Base-by-base conservation (phyloP, 2,888 invertebrate genomes). In the Eupithecia exiguata region DNA sequence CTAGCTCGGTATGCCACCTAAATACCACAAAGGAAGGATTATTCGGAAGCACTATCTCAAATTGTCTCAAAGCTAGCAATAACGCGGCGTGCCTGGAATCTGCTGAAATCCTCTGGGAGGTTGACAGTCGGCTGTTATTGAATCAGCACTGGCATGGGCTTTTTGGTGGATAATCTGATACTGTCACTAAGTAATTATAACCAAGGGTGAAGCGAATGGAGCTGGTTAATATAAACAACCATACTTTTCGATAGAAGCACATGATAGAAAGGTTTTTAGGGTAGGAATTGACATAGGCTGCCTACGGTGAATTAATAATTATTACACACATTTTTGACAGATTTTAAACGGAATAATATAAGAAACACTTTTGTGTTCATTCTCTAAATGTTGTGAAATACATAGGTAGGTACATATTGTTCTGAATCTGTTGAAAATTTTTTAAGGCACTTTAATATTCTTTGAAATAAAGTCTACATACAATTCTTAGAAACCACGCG, bases 41-140 rank as follows among this genome's bases (percentile, higher is more conserved):
- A 58, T 25, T 58, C 21, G 58, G 58, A 58, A 71, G 35, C 58
- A 67, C 71, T 72, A n/a, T 49, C 36, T 18, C 46, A 36, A 36
- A 68, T 71, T 71, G 58, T 58, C 25, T 40, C 40, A 35, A 68
- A 71, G 43, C 36, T 35, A 46, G 43, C 65, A 53, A 71, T 43
- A 65, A 43, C 5, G 21, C 30, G 12, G 30, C 58, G 0, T 21
- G 63, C 63, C 7, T 35, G 35, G 4, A n/a, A 25, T 58, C 58
- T 58, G 58, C 25, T 58, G 58, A 25, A 25, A 58, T 58, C 25
- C 43, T 35, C 5, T 36, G 53, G 40, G 58, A 58, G n/a, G 30
- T 18, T 25, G 69, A 9, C 58, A 69, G 0, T 65, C 36, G 5
- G 63, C 9, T 18, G 9, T 65, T 38, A 65, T 65, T 38, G n/a